Percentiles rank a stretch among this genome's conserved stretches.
Conservation (phyloP, 2,113 vertebrate species). For the Steatornis caripensis region DNA sequence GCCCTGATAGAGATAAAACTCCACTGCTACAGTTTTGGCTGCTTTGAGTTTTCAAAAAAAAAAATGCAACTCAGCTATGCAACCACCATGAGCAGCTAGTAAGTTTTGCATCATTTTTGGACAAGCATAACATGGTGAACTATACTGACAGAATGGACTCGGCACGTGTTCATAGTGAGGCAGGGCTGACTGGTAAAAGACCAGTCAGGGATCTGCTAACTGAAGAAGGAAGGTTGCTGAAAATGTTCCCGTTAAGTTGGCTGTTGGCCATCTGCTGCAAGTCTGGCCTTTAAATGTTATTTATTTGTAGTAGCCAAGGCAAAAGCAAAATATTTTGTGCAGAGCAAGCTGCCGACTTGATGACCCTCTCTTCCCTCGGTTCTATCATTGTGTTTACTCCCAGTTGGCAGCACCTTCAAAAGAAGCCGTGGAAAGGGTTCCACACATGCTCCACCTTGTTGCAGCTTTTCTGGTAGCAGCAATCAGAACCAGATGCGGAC, state of each 20-base stretch:
- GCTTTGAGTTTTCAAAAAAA: background rate
- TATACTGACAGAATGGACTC: background rate
- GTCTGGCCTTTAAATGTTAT: background rate
- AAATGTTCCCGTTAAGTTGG: background rate
- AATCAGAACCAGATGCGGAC: background rate
- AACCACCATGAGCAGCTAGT: background rate
- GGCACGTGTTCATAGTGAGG: background rate
- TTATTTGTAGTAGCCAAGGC: background rate
- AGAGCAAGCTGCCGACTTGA: background rate
- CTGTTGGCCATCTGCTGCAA: slow-evolving; percentile 22
- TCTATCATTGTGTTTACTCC: background rate
- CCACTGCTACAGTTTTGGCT: background rate
- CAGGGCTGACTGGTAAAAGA: background rate
- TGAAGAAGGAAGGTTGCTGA: background rate
- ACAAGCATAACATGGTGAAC: background rate
- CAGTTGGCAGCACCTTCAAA: background rate
- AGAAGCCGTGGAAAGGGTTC: background rate
- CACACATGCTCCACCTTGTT: background rate
- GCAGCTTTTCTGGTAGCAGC: background rate
- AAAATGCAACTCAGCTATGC: background rate
- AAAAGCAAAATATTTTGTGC: background rate
- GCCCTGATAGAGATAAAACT: background rate
- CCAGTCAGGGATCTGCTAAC: background rate
- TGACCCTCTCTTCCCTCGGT: background rate
- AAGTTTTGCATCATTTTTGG: background rate